Base-by-base conservation (phyloP, 2,113 vertebrate genomes). In the Hippocampus mohnikei region DNA sequence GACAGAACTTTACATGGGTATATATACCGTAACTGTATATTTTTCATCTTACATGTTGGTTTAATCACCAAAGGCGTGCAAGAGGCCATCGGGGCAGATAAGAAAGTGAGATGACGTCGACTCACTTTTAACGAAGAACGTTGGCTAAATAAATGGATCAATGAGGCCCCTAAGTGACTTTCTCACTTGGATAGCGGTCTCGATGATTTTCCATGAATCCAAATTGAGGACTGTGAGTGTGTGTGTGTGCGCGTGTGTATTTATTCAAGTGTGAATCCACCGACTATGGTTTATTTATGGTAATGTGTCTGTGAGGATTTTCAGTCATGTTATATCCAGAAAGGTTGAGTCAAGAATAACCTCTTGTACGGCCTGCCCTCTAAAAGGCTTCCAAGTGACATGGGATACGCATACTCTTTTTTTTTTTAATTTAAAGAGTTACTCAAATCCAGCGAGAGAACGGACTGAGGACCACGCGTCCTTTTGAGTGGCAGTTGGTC, bases 61-160 rank as follows among this genome's bases (percentile, higher is more conserved):
- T 77, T 71, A 69, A 77, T 81, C 29, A 27, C 68, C 73, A 63
- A 61, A 11, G 23, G 44, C 72, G 25, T 55, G 66, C 15, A 52
- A 61, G 69, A 53, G 64, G 70, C 71, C 74, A 72, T 80, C 66
- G 66, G 12, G 53, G 23, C 59, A 77, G 66, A 73, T 66, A 72
- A 58, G 64, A 82, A 79, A 84, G 56, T 74, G 70, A 82, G 71
- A 74, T 77, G 55, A 74, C 71, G 75, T 80, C 75, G 65, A 52
- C 41, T 84, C 70, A 75, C 67, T 77, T 77, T 80, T 48, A 76
- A 75, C 29, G 61, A 60, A 81, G 67, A 78, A 78, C 41, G 16
- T 73, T 61, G 46, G 67, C 77, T 69, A 79, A 85, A 86, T 76
- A 79, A 80, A 88, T 50, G 41, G 42, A 86, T 87, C 81, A 81